A percentile compares a stretch with the other conserved stretches of the same genome.
Evolutionary conservation across 1,140 invertebrate genomes (phyloP).

Genomic region (Aporrectodea caliginosa): DNA sequence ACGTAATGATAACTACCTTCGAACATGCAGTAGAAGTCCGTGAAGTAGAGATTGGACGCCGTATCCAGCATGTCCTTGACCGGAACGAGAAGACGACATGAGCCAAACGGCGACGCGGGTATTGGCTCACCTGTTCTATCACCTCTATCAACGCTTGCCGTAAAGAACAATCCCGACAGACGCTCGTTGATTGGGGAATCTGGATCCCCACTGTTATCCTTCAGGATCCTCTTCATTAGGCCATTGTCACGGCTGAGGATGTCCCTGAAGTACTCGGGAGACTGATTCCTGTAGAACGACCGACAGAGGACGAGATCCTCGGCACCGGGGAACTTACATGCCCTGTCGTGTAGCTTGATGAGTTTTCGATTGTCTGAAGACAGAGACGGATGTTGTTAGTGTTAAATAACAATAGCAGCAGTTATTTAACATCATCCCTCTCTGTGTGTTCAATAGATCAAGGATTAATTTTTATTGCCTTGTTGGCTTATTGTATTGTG

Average conservation of each 20-base stretch:
- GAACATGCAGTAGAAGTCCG: conserved; percentile 39
- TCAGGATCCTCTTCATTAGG: conserved; percentile 11
- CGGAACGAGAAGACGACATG: background rate
- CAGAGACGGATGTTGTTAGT: too few relatives aligned
- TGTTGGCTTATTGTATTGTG: too few relatives aligned
- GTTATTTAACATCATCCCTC: too few relatives aligned
- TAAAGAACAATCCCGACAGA: conserved; percentile 21
- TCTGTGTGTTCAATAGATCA: too few relatives aligned
- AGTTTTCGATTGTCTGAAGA: too few relatives aligned
- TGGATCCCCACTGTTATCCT: conserved; percentile 24
- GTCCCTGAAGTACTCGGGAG: background rate
- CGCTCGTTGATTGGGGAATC: conserved; percentile 12
- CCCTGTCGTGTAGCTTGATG: too few relatives aligned
- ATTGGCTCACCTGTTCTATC: background rate
- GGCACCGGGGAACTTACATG: too few relatives aligned
- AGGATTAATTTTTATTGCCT: too few relatives aligned
- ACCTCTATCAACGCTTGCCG: background rate
- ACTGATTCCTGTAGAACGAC: conserved; percentile 20
- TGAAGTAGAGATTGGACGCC: conserved; percentile 39
- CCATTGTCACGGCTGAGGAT: background rate
- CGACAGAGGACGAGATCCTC: background rate
- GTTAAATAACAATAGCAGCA: too few relatives aligned
- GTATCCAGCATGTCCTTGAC: background rate
- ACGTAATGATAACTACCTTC: conserved; percentile 37
- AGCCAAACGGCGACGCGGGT: conserved; percentile 1